phyloP scores from a whole-genome alignment of 2,113 vertebrate genomes.

The Conger conger region DNA sequence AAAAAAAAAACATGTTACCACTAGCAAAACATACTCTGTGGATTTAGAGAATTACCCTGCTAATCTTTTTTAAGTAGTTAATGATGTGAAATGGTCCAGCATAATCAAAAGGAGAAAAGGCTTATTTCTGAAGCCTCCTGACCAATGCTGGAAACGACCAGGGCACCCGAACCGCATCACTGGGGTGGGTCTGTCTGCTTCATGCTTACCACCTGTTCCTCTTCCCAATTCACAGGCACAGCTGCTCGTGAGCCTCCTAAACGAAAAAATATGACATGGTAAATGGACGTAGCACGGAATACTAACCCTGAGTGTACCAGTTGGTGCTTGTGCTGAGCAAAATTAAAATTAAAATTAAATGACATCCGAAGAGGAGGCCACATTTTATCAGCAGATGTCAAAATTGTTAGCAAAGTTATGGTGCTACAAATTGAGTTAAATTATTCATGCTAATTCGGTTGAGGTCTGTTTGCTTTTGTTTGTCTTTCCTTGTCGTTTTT shows the following conservation, averaged over 20 bases:
- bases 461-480: not conserved
- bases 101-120: conserved; percentile 31
- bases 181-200: not conserved
- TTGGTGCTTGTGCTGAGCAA: no score
- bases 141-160: conserved; percentile 23
- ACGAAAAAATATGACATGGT: not conserved
- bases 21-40: not conserved
- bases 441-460: not conserved
- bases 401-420: not conserved
- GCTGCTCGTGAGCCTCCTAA: not conserved
- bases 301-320: no score
- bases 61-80: conserved; percentile 34
- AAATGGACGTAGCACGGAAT: no score
- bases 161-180: not conserved
- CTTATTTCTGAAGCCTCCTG: conserved; percentile 37
- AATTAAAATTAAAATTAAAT: not conserved
- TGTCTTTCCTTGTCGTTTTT: not conserved
- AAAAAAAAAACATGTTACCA: conserved; percentile 18
- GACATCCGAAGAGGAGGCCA: not conserved
- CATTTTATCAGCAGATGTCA: not conserved
- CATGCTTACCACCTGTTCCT: not conserved
- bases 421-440: not conserved
- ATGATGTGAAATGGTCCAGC: conserved; percentile 20
- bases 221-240: not conserved
- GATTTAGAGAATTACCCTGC: conserved; percentile 10